Evolutionary conservation across 2,113 vertebrate genomes (phyloP).

Genomic region (Toxotes jaculatrix): DNA sequence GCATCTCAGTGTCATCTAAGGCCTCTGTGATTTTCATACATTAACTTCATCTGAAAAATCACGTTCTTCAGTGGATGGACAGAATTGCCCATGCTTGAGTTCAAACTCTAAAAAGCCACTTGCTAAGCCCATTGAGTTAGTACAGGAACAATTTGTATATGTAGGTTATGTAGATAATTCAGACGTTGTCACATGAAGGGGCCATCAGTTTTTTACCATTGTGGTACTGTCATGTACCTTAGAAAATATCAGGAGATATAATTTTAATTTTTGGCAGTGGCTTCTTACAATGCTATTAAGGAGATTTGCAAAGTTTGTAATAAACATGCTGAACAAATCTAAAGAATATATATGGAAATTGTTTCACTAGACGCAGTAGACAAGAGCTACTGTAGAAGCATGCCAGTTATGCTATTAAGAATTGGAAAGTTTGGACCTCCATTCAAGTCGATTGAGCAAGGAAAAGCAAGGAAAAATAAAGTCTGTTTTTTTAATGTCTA

Average conservation of each 20-base stretch:
- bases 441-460: neutral
- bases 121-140: too few species aligned
- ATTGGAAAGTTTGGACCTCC: neutral
- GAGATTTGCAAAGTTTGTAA: too few species aligned
- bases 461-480: neutral
- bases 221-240: too few species aligned
- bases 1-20: constrained; percentile 30
- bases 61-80: neutral
- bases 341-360: neutral
- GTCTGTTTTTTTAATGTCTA: neutral
- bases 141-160: too few species aligned
- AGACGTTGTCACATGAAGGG: too few species aligned
- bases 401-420: neutral
- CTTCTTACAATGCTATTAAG: too few species aligned
- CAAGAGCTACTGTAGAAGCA: neutral
- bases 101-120: neutral
- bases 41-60: neutral
- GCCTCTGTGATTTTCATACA: neutral
- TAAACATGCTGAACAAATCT: too few species aligned
- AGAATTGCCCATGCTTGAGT: neutral
- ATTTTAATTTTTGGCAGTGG: too few species aligned
- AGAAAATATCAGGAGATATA: too few species aligned
- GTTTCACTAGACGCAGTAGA: neutral
- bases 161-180: too few species aligned
- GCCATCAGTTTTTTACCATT: too few species aligned